A percentile compares a stretch with the other conserved stretches of the same genome.
Conservation (phyloP, 2,113 vertebrate genomes). For the Pelecanus crispus region DNA sequence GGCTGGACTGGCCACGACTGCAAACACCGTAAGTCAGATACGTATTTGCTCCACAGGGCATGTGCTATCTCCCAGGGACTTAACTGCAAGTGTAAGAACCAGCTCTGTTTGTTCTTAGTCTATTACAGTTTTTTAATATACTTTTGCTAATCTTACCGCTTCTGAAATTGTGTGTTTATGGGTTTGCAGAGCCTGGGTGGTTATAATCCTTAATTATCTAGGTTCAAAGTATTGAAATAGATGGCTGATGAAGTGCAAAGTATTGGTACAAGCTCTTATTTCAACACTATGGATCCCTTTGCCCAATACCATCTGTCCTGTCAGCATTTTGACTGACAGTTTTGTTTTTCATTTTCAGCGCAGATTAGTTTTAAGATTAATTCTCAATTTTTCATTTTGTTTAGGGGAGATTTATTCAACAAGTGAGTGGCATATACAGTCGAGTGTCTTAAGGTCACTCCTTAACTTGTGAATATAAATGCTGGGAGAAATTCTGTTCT, state of each 20-base stretch:
- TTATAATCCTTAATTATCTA: slow-evolving; percentile 68
- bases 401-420: slow-evolving; percentile 41
- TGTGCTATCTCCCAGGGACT: background rate
- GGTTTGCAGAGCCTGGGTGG: slow-evolving; percentile 46
- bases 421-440: slow-evolving; percentile 15
- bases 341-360: slow-evolving; percentile 24
- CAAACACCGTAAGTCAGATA: slow-evolving; percentile 14
- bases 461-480: slow-evolving; percentile 44
- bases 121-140: slow-evolving; percentile 20
- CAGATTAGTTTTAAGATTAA: slow-evolving; percentile 53
- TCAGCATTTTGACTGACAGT: slow-evolving; percentile 39
- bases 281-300: slow-evolving; percentile 45
- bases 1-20: slow-evolving; percentile 40
- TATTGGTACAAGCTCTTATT: slow-evolving; percentile 62
- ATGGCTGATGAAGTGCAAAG: slow-evolving; percentile 62
- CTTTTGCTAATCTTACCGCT: slow-evolving; percentile 41
- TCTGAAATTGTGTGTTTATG: slow-evolving; percentile 48
- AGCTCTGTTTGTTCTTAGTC: slow-evolving; percentile 11
- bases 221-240: slow-evolving; percentile 51
- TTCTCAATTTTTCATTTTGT: slow-evolving; percentile 43
- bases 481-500: slow-evolving; percentile 11
- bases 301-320: slow-evolving; percentile 14
- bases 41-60: background rate
- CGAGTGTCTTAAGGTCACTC: slow-evolving; percentile 19
- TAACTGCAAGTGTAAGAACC: background rate